Evolutionary conservation across 2,113 vertebrate genomes (phyloP).

Genomic region (Isurus oxyrinchus): DNA sequence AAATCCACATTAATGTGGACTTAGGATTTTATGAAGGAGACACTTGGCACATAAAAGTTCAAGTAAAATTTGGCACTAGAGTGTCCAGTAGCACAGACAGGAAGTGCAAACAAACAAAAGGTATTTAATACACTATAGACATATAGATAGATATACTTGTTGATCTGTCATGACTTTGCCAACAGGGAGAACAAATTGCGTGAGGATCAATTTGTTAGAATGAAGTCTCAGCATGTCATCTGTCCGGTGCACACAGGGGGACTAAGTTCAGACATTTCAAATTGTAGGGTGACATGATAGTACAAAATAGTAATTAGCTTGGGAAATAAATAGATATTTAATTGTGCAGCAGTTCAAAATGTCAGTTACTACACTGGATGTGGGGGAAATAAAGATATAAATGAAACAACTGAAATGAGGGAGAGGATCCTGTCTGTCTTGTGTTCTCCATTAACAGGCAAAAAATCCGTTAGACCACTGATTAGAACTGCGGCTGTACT

Average conservation of each 20-base stretch:
- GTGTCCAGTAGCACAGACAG: neutral
- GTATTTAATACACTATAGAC: neutral
- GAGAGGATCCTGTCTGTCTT: neutral
- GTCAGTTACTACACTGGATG: neutral
- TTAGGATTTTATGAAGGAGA: neutral
- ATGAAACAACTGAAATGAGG: neutral
- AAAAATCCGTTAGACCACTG: neutral
- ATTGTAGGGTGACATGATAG: neutral
- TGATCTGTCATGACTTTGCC: neutral
- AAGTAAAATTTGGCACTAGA: neutral
- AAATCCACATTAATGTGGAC: neutral
- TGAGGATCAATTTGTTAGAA: neutral
- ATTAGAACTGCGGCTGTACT: neutral
- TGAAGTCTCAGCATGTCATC: neutral
- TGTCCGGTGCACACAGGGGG: neutral
- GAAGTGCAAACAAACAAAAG: neutral
- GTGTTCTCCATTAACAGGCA: neutral
- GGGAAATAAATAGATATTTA: constrained; percentile 17
- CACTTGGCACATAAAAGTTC: neutral
- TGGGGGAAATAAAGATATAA: neutral
- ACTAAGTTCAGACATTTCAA: neutral
- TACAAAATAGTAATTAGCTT: neutral
- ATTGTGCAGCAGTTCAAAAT: neutral
- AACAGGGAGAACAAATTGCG: neutral
- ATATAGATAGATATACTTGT: neutral